Percentiles rank a stretch among this genome's conserved stretches.
Evolutionary conservation across 2,113 vertebrate genomes (phyloP).

Genomic region (Sisor rabdophorus): DNA sequence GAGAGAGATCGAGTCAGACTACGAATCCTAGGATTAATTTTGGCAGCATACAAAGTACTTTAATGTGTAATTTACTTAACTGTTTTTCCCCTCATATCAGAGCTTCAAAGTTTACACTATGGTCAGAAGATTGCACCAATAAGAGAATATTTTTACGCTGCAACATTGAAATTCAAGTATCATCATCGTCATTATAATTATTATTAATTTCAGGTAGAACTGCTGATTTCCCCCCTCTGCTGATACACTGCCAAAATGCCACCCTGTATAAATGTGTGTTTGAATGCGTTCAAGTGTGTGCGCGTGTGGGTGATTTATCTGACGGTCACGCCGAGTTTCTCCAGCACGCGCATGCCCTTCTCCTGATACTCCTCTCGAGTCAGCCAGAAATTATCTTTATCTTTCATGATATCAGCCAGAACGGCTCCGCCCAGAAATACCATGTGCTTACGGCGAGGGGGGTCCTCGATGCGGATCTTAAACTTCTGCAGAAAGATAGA

Average conservation of each 20-base stretch:
- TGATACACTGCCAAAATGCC: constrained; percentile 48
- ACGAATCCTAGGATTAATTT: constrained; percentile 34
- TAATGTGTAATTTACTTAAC: background rate
- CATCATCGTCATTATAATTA: background rate
- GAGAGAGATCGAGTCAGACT: background rate
- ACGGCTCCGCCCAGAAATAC: constrained; percentile 88
- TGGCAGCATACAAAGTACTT: constrained; percentile 40
- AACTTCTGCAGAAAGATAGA: constrained; percentile 74
- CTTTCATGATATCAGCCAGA: constrained; percentile 94
- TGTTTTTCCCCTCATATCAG: background rate
- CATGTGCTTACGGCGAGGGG: constrained; percentile 92
- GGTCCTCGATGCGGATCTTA: constrained; percentile 93
- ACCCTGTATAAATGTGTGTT: constrained; percentile 35
- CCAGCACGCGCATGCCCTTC: constrained; percentile 85
- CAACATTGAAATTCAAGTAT: constrained; percentile 46
- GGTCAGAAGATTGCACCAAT: constrained; percentile 32
- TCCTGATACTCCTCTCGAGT: constrained; percentile 90
- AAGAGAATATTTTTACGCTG: constrained; percentile 26
- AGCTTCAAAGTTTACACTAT: constrained; percentile 5
- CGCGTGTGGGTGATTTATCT: constrained; percentile 72
- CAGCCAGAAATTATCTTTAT: constrained; percentile 97
- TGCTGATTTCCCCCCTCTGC: background rate
- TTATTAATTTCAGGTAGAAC: constrained; percentile 31
- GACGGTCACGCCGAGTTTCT: constrained; percentile 92
- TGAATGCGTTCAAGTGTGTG: constrained; percentile 20